Evolutionary conservation across 2,797 vertebrate genomes (phyloP).

Genomic region (Sebastes iracundus): DNA sequence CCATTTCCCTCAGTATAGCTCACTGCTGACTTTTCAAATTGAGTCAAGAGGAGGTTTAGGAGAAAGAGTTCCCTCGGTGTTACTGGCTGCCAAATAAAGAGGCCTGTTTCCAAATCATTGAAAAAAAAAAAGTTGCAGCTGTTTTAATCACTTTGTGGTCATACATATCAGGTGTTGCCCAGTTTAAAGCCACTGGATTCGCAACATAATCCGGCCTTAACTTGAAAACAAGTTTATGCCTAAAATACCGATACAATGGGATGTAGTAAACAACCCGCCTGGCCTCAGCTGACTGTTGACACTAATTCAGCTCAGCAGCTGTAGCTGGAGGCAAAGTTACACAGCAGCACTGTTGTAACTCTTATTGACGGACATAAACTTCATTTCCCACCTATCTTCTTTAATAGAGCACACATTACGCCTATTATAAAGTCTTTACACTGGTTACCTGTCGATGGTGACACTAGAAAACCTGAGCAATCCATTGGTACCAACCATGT

Average conservation of each 20-base stretch:
- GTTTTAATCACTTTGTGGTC: background rate
- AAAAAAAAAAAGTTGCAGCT: background rate
- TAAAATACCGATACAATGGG: background rate
- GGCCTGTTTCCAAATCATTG: background rate
- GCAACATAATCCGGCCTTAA: background rate
- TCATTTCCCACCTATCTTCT: background rate
- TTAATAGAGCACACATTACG: background rate
- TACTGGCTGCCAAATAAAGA: background rate
- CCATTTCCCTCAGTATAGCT: constrained; percentile 25
- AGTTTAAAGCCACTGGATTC: background rate
- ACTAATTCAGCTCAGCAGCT: background rate
- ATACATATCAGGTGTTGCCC: background rate
- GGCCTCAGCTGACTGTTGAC: constrained; percentile 18
- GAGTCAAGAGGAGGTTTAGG: constrained; percentile 6
- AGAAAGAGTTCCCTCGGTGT: background rate
- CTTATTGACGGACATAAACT: background rate
- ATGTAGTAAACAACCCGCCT: constrained; percentile 33
- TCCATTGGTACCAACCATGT: too few relatives aligned
- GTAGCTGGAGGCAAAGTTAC: background rate
- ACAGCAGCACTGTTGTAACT: background rate
- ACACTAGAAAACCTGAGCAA: too few relatives aligned
- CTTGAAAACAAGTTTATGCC: background rate
- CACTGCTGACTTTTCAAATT: constrained; percentile 61
- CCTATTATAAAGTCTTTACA: too few relatives aligned
- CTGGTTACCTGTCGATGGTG: too few relatives aligned